phyloP scores from a whole-genome alignment of 2,888 invertebrate genomes.

The Chydorus sphaericus region DNA sequence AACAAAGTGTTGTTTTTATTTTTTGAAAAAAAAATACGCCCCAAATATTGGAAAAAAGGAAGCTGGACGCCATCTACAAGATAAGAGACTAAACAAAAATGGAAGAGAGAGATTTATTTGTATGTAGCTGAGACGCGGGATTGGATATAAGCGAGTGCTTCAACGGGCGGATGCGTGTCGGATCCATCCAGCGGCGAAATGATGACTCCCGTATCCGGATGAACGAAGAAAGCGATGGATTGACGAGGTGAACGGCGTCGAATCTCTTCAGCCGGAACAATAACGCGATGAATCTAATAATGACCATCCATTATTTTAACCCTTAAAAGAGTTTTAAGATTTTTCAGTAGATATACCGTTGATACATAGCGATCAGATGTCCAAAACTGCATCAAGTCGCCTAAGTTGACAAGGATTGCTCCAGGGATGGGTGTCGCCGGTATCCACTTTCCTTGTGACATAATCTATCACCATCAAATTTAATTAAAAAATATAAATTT shows the following conservation, averaged over 20 bases:
- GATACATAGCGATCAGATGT: constrained; percentile 53
- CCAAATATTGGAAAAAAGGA: neutral
- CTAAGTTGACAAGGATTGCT: constrained; percentile 57
- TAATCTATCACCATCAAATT: neutral
- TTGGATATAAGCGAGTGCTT: constrained; percentile 10
- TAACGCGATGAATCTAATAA: constrained; percentile 50
- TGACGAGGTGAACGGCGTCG: constrained; percentile 49
- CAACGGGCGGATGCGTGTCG: constrained; percentile 6
- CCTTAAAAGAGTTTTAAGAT: no score
- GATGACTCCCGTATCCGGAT: constrained; percentile 45
- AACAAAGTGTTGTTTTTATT: no score
- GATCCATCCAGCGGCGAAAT: constrained; percentile 33
- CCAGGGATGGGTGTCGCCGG: constrained; percentile 59
- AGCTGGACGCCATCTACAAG: constrained; percentile 2
- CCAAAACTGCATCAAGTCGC: constrained; percentile 58
- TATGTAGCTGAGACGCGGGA: constrained; percentile 8
- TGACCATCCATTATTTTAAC: neutral
- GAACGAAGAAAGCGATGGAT: constrained; percentile 61
- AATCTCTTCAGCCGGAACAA: constrained; percentile 48
- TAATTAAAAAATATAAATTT: neutral
- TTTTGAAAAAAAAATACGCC: neutral
- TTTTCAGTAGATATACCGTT: constrained; percentile 47
- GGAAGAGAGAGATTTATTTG: no score
- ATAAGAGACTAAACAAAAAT: neutral
- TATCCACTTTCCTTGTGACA: constrained; percentile 49